These are phyloP conservation scores for Lagodon rhomboides DNA, from an alignment of 2,797 vertebrate genomes.

Conservation along the genomic window DNA sequence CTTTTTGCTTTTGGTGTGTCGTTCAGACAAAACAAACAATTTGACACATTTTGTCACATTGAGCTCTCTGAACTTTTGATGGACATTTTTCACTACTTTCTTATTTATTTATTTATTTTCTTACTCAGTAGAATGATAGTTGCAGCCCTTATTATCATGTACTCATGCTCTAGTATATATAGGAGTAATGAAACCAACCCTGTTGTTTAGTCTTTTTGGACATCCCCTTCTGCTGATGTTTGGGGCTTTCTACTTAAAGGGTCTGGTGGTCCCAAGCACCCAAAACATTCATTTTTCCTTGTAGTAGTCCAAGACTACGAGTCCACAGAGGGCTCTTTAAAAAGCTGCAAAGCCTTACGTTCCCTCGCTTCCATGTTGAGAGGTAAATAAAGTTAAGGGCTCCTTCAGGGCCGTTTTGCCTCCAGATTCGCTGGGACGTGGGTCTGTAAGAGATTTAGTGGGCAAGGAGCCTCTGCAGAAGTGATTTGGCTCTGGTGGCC, in stretches of 20 bases:
- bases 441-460: constrained; percentile 77
- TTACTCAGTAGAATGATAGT: not conserved
- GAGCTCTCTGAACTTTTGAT: too few relatives aligned
- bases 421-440: constrained; percentile 53
- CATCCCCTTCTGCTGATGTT: constrained; percentile 10
- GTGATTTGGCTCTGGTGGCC: constrained; percentile 67
- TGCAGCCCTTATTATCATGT: too few relatives aligned
- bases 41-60: too few relatives aligned
- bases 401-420: constrained; percentile 61
- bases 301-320: constrained; percentile 50
- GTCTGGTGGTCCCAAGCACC: constrained; percentile 47
- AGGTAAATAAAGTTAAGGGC: constrained; percentile 75
- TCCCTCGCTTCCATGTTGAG: constrained; percentile 52
- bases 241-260: constrained; percentile 44
- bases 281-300: constrained; percentile 59
- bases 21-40: too few relatives aligned
- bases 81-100: too few relatives aligned
- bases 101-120: not conserved
- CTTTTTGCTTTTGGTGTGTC: too few relatives aligned
- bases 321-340: constrained; percentile 64
- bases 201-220: not conserved
- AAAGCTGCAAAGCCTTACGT: constrained; percentile 38
- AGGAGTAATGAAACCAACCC: not conserved
- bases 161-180: not conserved
- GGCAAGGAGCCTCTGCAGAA: constrained; percentile 70